Base-by-base conservation (phyloP, 2,797 vertebrate species). In the Arrhamphus sclerolepis region DNA sequence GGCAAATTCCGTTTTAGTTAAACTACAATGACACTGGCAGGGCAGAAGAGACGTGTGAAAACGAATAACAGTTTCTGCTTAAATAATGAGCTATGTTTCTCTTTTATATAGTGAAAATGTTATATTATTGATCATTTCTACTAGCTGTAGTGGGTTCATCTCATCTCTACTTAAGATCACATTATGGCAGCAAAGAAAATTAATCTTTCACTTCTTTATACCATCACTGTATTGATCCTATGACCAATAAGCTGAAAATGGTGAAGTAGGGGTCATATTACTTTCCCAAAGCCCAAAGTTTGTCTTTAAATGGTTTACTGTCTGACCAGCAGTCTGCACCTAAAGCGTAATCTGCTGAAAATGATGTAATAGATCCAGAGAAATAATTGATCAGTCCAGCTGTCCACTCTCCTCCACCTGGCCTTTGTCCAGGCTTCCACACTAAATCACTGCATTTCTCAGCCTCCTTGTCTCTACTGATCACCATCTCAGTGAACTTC, bases 1-100 rank as follows among this genome's bases (percentile, higher is more conserved):
- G 20, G 51, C 56, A 57, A 58, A 80, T 66, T 75, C 67, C 54
- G 67, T 56, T 66, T 21, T 7, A 38, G 44, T 56, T 66, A 17
- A 69, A 66, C 64, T 50, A 50, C 39, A 28, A 24, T 24, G 69
- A 73, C 19, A 39, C 34, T 2, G 19, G 42, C 11, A 19, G 67
- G 49, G 56, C 39, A 40, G 60, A 24, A 48, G 18, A 24, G 56
- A 67, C 47, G 53, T 47, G 46, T n/a, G 34, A 52, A 70, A 66
- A 66, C 9, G 18, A 5, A 16, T 3, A 21, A 19, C 8, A 41
- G 17, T 7, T 24, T 24, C 24, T 26, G 19, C 22, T 19, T 6
- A 11, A 10, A 5, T 20, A 38, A 38, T 38, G 34, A 38, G 34
- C 34, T 38, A 11, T 13, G 34, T 14, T 38, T 38, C 34, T 38